Percentiles rank a stretch among this genome's conserved stretches.
Evolutionary conservation across 2,888 invertebrate genomes (phyloP).

Genomic region (Coelinius sp.): DNA sequence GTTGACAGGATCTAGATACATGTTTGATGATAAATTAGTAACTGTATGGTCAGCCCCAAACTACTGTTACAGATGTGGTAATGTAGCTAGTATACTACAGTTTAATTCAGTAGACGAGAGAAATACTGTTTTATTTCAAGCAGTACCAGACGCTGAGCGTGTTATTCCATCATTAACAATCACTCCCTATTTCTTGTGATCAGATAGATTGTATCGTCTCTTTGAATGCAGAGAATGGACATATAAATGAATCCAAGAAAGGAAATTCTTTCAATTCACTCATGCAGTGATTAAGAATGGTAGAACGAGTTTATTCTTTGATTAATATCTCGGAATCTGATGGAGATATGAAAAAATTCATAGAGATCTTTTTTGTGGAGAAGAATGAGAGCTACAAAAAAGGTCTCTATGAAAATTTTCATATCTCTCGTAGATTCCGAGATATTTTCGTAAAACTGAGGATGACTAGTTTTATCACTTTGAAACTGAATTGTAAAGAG

Average conservation of each 20-base stretch:
- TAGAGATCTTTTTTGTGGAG: neutral
- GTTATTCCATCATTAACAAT: conserved; percentile 93
- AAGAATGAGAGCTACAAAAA: neutral
- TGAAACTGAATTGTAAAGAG: neutral
- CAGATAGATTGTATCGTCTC: conserved; percentile 59
- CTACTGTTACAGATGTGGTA: conserved; percentile 99
- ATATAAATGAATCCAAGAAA: conserved; percentile 18
- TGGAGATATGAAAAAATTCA: neutral
- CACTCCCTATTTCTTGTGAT: conserved; percentile 96
- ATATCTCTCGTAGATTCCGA: neutral
- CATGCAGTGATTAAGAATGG: neutral
- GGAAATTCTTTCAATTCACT: neutral
- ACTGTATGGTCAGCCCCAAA: conserved; percentile 99
- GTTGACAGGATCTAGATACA: conserved; percentile 90
- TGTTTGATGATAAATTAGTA: conserved; percentile 97
- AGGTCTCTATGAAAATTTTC: neutral
- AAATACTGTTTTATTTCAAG: conserved; percentile 90
- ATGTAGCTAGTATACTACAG: conserved; percentile 96
- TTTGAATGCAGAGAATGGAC: conserved; percentile 55
- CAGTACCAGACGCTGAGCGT: conserved; percentile 95
- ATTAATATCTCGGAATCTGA: neutral
- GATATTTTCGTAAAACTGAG: neutral
- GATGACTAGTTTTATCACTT: neutral
- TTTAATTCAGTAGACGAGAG: conserved; percentile 86
- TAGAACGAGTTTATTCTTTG: neutral